These are phyloP conservation scores for Sprattus sprattus DNA, from an alignment of 2,113 vertebrate genomes.

Conservation along the genomic window DNA sequence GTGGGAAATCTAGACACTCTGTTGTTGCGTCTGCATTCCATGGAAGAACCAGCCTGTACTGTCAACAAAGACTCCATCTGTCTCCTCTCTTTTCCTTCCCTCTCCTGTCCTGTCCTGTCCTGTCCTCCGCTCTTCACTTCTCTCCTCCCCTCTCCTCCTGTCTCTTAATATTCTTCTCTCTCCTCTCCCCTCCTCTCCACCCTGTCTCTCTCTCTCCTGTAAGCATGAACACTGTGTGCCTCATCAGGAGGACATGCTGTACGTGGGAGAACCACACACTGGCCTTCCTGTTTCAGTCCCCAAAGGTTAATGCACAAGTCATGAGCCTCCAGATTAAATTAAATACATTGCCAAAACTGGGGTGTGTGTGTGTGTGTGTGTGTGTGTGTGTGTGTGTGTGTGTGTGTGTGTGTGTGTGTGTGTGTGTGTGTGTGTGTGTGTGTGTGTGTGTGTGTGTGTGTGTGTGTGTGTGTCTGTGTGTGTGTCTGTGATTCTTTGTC, in stretches of 20 bases:
- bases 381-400: slow-evolving; percentile 18
- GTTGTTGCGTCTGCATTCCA: neutral
- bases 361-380: neutral
- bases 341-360: neutral
- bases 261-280: neutral
- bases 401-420: slow-evolving; percentile 15
- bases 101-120: neutral
- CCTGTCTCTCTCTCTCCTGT: neutral
- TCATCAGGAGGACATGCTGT: neutral
- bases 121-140: neutral
- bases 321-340: slow-evolving; percentile 31
- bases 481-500: too few species aligned
- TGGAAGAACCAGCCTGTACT: neutral
- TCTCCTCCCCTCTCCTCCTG: neutral
- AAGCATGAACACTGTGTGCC: neutral
- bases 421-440: slow-evolving; percentile 6
- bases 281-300: neutral
- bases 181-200: neutral
- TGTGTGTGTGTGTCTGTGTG: too few species aligned
- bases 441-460: neutral
- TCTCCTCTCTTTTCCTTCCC: neutral
- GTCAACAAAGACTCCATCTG: neutral
- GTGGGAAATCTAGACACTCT: neutral
- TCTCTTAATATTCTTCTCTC: neutral
- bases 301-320: slow-evolving; percentile 23